Evolutionary conservation across 2,888 invertebrate species (phyloP).

Genomic region (Apocheima hispidaria): DNA sequence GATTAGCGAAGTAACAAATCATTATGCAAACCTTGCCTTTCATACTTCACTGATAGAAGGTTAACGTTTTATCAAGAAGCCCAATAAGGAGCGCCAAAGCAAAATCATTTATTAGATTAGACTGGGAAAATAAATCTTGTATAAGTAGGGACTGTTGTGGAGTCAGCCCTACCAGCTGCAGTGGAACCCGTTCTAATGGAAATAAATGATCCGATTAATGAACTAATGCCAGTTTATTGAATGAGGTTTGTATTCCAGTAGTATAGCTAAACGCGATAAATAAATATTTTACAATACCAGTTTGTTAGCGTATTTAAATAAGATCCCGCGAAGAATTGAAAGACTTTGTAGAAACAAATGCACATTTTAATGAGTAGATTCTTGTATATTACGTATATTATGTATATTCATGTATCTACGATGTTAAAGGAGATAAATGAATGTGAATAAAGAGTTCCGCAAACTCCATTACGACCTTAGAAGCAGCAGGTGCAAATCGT

Average conservation of each 20-base stretch:
- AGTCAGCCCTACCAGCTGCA: slow-evolving; percentile 42
- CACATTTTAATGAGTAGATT: too few relatives aligned
- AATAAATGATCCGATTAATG: slow-evolving; percentile 54
- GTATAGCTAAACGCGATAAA: slow-evolving; percentile 41
- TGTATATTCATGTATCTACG: too few relatives aligned
- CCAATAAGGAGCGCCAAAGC: slow-evolving; percentile 32
- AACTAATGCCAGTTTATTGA: slow-evolving; percentile 30
- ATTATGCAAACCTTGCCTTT: slow-evolving; percentile 36
- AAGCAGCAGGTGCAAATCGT: slow-evolving; percentile 4
- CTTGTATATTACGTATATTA: too few relatives aligned
- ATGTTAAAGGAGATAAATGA: too few relatives aligned
- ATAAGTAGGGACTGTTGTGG: slow-evolving; percentile 29
- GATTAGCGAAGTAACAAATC: slow-evolving; percentile 38
- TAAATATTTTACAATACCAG: slow-evolving; percentile 6
- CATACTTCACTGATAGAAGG: slow-evolving; percentile 27
- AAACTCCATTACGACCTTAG: slow-evolving; percentile 2
- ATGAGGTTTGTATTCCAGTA: slow-evolving; percentile 42
- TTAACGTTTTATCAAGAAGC: slow-evolving; percentile 23
- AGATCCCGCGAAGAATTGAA: not conserved
- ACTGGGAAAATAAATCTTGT: slow-evolving; percentile 34
- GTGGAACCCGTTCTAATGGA: slow-evolving; percentile 52
- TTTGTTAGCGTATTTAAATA: slow-evolving; percentile 9
- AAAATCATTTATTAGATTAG: slow-evolving; percentile 28
- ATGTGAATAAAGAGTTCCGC: not conserved
- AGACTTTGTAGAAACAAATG: not conserved